These are phyloP conservation scores for Campoplex capitator DNA, from an alignment of 2,888 invertebrate genomes.

Conservation along the genomic window DNA sequence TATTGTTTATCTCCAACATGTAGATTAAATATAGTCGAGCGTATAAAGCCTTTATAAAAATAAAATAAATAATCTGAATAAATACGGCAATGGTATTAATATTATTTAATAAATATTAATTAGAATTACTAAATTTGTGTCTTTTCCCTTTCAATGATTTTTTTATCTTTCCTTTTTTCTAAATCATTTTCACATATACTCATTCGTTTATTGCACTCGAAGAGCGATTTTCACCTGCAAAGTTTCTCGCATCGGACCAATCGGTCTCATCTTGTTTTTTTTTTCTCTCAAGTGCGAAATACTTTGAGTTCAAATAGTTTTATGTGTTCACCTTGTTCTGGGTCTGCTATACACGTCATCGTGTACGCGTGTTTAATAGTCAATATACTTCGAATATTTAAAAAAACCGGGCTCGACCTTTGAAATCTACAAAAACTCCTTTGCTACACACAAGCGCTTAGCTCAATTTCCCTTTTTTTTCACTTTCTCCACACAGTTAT, in stretches of 20 bases:
- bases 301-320: slow-evolving; percentile 49
- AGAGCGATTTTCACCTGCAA: slow-evolving; percentile 14
- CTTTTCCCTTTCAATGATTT: slow-evolving; percentile 38
- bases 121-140: slow-evolving; percentile 74
- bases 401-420: slow-evolving; percentile 46
- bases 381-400: slow-evolving; percentile 53
- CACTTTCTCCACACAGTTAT: neutral
- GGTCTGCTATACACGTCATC: slow-evolving; percentile 30
- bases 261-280: slow-evolving; percentile 30
- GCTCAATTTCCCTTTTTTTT: neutral
- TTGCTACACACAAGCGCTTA: slow-evolving; percentile 15
- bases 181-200: neutral
- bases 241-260: slow-evolving; percentile 17
- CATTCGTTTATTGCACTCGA: slow-evolving; percentile 24
- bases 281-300: slow-evolving; percentile 48
- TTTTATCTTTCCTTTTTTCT: slow-evolving; percentile 19
- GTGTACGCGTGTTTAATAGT: slow-evolving; percentile 45
- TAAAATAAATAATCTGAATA: slow-evolving; percentile 85
- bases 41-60: slow-evolving; percentile 83
- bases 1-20: slow-evolving; percentile 11
- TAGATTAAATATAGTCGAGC: slow-evolving; percentile 71
- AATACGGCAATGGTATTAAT: slow-evolving; percentile 81
- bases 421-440: slow-evolving; percentile 39
- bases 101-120: slow-evolving; percentile 83
- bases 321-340: too few relatives aligned